Evolutionary conservation across 2,888 invertebrate genomes (phyloP).

Genomic region (Hirtodrosophila histrioides): DNA sequence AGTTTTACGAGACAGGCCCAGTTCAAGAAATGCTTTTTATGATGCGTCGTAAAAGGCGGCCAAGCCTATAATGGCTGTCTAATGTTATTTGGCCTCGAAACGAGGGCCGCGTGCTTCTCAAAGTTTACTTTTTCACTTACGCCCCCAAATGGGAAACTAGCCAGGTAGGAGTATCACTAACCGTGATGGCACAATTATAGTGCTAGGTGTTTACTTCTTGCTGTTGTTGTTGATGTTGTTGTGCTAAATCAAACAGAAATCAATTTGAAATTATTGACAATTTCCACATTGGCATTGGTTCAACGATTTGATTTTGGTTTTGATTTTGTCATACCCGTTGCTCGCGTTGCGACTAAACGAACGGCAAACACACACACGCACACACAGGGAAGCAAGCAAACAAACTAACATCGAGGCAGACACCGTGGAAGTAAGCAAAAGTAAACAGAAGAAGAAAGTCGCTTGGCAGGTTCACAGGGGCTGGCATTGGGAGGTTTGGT

Average conservation of each 20-base stretch:
- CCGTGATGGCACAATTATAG: constrained; percentile 50
- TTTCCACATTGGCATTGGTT: constrained; percentile 81
- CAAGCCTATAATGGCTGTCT: constrained; percentile 75
- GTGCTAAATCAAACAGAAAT: constrained; percentile 82
- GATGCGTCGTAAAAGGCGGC: constrained; percentile 69
- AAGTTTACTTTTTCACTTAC: constrained; percentile 63
- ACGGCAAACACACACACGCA: constrained; percentile 54
- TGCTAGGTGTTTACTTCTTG: constrained; percentile 38
- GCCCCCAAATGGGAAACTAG: constrained; percentile 21
- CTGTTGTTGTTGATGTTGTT: constrained; percentile 30
- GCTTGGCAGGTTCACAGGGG: background rate
- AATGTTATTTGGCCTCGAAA: constrained; percentile 62
- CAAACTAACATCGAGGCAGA: constrained; percentile 55
- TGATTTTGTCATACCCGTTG: constrained; percentile 59
- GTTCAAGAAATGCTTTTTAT: constrained; percentile 71
- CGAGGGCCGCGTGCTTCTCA: constrained; percentile 38
- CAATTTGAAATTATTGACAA: constrained; percentile 83
- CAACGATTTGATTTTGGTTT: constrained; percentile 63
- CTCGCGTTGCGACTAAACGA: constrained; percentile 71
- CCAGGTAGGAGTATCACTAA: constrained; percentile 11
- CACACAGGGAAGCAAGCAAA: constrained; percentile 43
- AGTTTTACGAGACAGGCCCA: constrained; percentile 64
- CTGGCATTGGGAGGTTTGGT: constrained; percentile 1
- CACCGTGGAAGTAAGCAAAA: constrained; percentile 44
- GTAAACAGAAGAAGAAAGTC: constrained; percentile 56